A percentile compares a stretch with the other conserved stretches of the same genome.
Evolutionary conservation across 1,140 invertebrate species (phyloP).

Genomic region (Lepidurus couesii): DNA sequence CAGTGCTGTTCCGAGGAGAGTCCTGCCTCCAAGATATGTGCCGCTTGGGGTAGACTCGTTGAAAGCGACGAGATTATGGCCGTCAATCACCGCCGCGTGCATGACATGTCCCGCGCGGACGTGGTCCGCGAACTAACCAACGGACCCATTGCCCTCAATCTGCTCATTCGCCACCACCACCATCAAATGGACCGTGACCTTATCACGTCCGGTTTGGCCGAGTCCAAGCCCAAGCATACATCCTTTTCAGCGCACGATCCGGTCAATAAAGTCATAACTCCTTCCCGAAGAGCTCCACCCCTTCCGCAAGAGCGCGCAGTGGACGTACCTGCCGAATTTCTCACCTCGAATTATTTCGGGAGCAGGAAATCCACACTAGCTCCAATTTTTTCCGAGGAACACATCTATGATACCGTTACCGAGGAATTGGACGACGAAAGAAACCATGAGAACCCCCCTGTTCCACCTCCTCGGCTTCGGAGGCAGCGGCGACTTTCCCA

Average conservation of each 20-base stretch:
- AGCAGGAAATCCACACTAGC: not conserved
- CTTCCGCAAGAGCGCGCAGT: slow-evolving; percentile 28
- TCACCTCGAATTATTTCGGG: not conserved
- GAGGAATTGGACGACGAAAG: not conserved
- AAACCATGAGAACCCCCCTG: not conserved
- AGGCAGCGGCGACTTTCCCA: not conserved
- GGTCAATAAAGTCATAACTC: not conserved
- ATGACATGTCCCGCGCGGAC: slow-evolving; percentile 73
- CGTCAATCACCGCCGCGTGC: slow-evolving; percentile 70
- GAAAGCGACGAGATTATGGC: slow-evolving; percentile 83
- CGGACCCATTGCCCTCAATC: slow-evolving; percentile 6
- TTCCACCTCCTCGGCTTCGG: not conserved
- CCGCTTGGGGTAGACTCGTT: slow-evolving; percentile 68
- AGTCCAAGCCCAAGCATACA: not conserved
- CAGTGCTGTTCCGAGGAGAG: slow-evolving; percentile 83
- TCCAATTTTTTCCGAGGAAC: not conserved
- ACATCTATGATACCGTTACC: slow-evolving; percentile 9
- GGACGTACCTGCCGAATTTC: slow-evolving; percentile 29
- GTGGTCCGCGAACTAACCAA: slow-evolving; percentile 29
- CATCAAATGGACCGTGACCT: slow-evolving; percentile 21
- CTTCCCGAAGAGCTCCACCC: not conserved
- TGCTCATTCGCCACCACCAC: slow-evolving; percentile 30
- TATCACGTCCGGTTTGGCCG: not conserved
- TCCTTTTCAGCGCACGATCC: not conserved
- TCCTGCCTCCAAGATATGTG: slow-evolving; percentile 69